phyloP scores from a whole-genome alignment of 2,113 vertebrate species.

The Hyaena hyaena region DNA sequence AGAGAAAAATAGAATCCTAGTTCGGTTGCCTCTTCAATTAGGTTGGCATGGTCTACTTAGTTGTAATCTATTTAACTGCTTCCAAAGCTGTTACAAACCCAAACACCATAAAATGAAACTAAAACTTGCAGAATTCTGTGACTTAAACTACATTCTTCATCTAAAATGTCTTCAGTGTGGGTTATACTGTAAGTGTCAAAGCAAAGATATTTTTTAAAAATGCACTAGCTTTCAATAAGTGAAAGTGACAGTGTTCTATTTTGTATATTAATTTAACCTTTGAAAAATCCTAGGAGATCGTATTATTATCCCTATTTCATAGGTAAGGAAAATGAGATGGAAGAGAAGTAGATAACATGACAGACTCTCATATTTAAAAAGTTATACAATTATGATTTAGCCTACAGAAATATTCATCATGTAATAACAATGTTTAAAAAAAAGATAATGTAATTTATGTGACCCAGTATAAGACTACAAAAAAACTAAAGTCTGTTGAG shows the following conservation, averaged over 20 bases:
- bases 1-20: background rate
- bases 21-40: slow-evolving; percentile 4
- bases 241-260: background rate
- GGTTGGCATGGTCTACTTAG: background rate
- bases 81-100: background rate
- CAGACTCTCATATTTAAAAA: slow-evolving; percentile 11
- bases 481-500: background rate
- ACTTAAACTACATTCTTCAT: background rate
- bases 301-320: background rate
- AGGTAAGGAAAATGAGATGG: background rate
- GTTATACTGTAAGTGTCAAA: background rate
- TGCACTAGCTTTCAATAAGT: background rate
- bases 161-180: background rate
- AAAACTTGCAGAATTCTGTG: background rate
- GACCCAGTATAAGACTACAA: background rate
- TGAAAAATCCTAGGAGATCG: background rate
- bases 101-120: background rate
- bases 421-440: background rate
- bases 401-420: background rate
- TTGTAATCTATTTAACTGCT: background rate
- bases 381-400: background rate
- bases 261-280: slow-evolving; percentile 8
- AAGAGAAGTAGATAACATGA: background rate
- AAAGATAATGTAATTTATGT: background rate
- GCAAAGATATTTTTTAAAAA: background rate